phyloP scores from a whole-genome alignment of 2,797 vertebrate species.

The Hippopotamyrus pictus region DNA sequence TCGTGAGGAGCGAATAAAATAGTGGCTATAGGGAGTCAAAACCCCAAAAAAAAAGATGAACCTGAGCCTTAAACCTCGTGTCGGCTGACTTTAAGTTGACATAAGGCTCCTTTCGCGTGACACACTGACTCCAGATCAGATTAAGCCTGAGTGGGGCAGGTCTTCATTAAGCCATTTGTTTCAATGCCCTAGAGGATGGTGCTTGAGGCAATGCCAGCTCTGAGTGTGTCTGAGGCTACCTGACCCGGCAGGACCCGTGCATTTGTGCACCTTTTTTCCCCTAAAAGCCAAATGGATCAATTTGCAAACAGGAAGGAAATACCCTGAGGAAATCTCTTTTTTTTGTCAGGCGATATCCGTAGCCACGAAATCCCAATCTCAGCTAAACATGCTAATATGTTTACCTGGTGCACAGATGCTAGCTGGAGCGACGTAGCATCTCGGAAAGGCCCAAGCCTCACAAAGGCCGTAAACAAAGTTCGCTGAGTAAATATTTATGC shows the following conservation, averaged over 20 bases:
- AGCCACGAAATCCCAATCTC: constrained; percentile 50
- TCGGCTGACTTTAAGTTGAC: not conserved
- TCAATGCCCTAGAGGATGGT: not conserved
- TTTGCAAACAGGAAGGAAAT: constrained; percentile 38
- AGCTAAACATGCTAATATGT: constrained; percentile 35
- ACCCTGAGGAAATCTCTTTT: constrained; percentile 48
- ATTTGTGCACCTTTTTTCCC: constrained; percentile 41
- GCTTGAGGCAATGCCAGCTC: not conserved
- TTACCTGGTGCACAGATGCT: constrained; percentile 32
- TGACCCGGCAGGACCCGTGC: constrained; percentile 30
- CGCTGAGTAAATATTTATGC: constrained; percentile 37
- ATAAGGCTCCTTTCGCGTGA: not conserved
- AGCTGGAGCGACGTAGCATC: constrained; percentile 27
- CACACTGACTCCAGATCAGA: constrained; percentile 38
- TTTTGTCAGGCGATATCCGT: constrained; percentile 41
- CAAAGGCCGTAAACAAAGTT: constrained; percentile 46
- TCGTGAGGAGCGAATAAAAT: not conserved
- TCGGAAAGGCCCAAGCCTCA: constrained; percentile 37
- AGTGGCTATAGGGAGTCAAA: not conserved
- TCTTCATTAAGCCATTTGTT: not conserved
- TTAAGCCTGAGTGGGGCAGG: not conserved
- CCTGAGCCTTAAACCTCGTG: not conserved
- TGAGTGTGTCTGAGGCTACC: constrained; percentile 12
- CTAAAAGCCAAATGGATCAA: constrained; percentile 48
- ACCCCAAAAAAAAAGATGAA: not conserved